Conservation (phyloP, 2,888 invertebrate species). For the Flexamia atlantica region DNA sequence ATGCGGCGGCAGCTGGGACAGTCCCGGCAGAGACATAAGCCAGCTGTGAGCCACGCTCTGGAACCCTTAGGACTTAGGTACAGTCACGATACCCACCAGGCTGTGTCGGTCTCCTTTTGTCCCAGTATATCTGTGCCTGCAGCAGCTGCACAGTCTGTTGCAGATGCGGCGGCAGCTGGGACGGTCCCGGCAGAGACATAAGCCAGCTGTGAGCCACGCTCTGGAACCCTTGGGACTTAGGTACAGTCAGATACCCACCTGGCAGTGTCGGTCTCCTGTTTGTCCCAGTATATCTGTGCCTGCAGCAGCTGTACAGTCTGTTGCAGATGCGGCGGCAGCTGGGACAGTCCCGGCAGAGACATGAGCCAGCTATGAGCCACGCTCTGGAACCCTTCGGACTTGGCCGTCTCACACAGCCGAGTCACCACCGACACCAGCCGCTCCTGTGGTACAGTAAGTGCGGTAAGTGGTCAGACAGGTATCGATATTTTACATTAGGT, state of each 20-base stretch:
- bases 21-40: slow-evolving; percentile 2
- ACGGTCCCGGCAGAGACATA: not conserved
- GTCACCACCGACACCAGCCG: slow-evolving; percentile 22
- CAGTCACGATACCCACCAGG: slow-evolving; percentile 38
- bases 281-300: slow-evolving; percentile 56
- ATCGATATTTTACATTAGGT: no score
- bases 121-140: slow-evolving; percentile 52
- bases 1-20: not conserved
- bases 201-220: slow-evolving; percentile 47
- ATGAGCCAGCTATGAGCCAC: slow-evolving; percentile 47
- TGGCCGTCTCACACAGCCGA: slow-evolving; percentile 40
- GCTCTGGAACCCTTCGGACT: slow-evolving; percentile 13
- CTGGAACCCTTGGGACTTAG: slow-evolving; percentile 22
- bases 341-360: not conserved
- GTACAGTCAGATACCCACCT: slow-evolving; percentile 33
- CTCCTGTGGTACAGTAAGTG: slow-evolving; percentile 12
- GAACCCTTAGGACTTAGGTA: no score
- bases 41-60: slow-evolving; percentile 35
- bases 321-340: not conserved
- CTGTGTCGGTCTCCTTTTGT: slow-evolving; percentile 37
- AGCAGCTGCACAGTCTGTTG: slow-evolving; percentile 9
- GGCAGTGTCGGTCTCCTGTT: slow-evolving; percentile 33
- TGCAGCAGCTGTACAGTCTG: slow-evolving; percentile 28
- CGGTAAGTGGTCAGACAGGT: no score
- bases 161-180: not conserved